Base-by-base conservation (phyloP, 2,888 invertebrate species). In the Rhyacophila evoluta region DNA sequence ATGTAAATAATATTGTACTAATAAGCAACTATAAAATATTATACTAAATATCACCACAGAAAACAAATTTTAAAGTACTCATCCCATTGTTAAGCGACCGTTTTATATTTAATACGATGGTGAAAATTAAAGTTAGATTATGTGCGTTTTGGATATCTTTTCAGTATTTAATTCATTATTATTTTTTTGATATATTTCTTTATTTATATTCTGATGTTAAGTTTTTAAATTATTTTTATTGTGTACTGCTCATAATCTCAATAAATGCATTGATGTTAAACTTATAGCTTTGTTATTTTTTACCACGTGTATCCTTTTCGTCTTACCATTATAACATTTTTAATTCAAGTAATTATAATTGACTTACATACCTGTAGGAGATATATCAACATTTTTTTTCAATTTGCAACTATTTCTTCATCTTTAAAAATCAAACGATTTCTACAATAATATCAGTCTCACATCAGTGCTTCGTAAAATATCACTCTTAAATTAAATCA, bases 241-340 rank as follows among this genome's bases (percentile, higher is more conserved):
- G 74, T 78, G 74, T 33, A 78, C 70, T 78, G 68, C 73, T 78
- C 73, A 78, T 76, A 72, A 77, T 71, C 28, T 41, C 79, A 81
- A 74, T 74, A 81, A 80, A 79, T 69, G 79, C 79, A 81, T 81
- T 74, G 78, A 81, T 81, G 79, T 81, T 81, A 36, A 39, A 28
- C 15, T n/a, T 29, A 12, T 41, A 25, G 12, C 27, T 38, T 67
- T 78, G 37, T 69, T 75, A n/a, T 12, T 37, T 75, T 36, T 3
- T 72, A 41, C 25, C 12, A 12, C 0, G 2, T 1, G 1, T 10
- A 39, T 1, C 15, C 39, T 12, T 2, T 39, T 12, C n/a, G n/a
- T n/a, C n/a, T n/a, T n/a, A n/a, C n/a, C n/a, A n/a, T n/a, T n/a
- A n/a, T n/a, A n/a, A n/a, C n/a, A n/a, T n/a, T n/a, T n/a, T n/a